Evolutionary conservation across 37 sponge, comb jelly and placozoan genomes (phyloP).

Genomic region (Halisarca cf. caerulea): DNA sequence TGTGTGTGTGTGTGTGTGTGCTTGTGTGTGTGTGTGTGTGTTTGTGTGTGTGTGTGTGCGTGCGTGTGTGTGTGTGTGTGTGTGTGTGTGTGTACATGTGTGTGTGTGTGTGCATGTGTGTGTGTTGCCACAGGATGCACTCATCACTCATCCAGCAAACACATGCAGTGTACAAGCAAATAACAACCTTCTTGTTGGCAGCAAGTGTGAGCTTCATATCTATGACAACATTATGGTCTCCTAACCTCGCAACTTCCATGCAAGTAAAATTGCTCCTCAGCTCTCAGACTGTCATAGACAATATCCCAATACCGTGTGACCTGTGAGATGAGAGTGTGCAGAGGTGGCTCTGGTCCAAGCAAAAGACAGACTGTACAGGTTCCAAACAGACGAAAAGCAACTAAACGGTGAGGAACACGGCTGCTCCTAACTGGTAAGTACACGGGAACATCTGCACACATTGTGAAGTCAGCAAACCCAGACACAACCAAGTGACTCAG

Average conservation of each 20-base stretch:
- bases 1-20: neutral
- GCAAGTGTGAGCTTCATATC: too few species aligned
- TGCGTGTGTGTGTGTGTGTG: neutral
- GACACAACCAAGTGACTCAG: conserved; percentile 21
- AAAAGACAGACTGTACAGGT: neutral
- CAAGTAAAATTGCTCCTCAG: neutral
- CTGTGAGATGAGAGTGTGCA: neutral
- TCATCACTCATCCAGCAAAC: too few species aligned
- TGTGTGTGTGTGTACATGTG: neutral
- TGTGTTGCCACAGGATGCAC: too few species aligned
- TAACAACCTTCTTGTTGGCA: too few species aligned
- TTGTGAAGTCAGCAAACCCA: neutral
- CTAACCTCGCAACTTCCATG: too few species aligned
- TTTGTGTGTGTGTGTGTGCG: neutral
- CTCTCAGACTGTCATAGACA: neutral
- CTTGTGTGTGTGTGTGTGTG: neutral
- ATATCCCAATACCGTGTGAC: neutral
- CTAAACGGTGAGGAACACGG: conserved; percentile 57
- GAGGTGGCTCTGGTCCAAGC: conserved; percentile 3
- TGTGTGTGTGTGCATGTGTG: neutral
- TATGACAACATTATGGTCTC: too few species aligned
- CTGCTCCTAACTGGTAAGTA: conserved; percentile 71
- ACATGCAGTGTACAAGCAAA: too few species aligned
- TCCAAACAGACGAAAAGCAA: conserved; percentile 49
- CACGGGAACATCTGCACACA: conserved; percentile 56